These are phyloP conservation scores for Cheilosia vulpina DNA, from an alignment of 2,888 invertebrate species.

Conservation along the genomic window DNA sequence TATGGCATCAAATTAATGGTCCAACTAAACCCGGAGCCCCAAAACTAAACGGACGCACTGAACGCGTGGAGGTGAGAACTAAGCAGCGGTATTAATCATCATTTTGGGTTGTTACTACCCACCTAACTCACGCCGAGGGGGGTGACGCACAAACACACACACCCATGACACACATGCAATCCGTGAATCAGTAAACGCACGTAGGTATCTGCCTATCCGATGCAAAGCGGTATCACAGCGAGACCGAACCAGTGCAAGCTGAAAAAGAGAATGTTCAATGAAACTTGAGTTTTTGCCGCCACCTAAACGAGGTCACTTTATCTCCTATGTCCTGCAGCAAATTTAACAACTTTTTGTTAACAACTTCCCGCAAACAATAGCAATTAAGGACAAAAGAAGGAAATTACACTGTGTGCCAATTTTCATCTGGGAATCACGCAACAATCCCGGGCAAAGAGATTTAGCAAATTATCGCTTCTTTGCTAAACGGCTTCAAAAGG, in stretches of 20 bases:
- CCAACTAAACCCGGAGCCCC: slow-evolving; percentile 19
- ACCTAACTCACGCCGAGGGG: slow-evolving; percentile 30
- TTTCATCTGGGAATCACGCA: slow-evolving; percentile 59
- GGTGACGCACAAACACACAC: slow-evolving; percentile 26
- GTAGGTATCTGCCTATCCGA: not conserved
- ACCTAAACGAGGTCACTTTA: slow-evolving; percentile 32
- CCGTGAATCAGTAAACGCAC: slow-evolving; percentile 13
- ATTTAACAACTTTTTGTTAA: slow-evolving; percentile 61
- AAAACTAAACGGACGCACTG: slow-evolving; percentile 34
- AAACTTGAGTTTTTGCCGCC: slow-evolving; percentile 31
- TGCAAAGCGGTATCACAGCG: not conserved
- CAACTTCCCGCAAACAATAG: slow-evolving; percentile 35
- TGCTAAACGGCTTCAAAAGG: slow-evolving; percentile 57
- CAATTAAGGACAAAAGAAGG: slow-evolving; percentile 64
- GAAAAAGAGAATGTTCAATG: slow-evolving; percentile 52
- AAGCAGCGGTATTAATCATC: slow-evolving; percentile 59
- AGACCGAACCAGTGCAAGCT: not conserved
- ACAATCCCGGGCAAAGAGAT: slow-evolving; percentile 27
- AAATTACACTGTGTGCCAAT: slow-evolving; percentile 46
- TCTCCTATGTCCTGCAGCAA: slow-evolving; percentile 58
- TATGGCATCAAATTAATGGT: slow-evolving; percentile 43
- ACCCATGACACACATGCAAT: slow-evolving; percentile 28
- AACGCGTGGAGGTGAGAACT: slow-evolving; percentile 44
- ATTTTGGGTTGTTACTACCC: slow-evolving; percentile 23
- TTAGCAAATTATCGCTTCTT: slow-evolving; percentile 35